These are phyloP conservation scores for Eriocheir sinensis DNA, from an alignment of 1,140 invertebrate genomes.

Conservation along the genomic window DNA sequence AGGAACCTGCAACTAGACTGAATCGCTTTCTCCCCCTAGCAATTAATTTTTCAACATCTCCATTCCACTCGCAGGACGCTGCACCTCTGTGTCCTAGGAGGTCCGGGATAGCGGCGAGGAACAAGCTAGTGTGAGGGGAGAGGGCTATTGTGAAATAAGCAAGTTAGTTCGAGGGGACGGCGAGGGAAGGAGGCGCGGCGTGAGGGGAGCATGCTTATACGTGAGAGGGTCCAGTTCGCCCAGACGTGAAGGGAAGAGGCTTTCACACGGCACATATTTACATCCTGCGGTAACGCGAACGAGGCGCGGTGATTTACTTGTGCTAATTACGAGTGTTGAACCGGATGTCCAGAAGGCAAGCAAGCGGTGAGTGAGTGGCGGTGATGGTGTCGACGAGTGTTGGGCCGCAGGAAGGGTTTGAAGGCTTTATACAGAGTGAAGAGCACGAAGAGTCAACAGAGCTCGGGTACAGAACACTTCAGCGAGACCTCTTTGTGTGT, in stretches of 20 bases:
- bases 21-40: not conserved
- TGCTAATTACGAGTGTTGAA: not conserved
- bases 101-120: not conserved
- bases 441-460: conserved; percentile 20
- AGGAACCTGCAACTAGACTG: not conserved
- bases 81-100: not conserved
- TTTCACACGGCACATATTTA: not conserved
- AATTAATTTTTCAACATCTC: conserved; percentile 12
- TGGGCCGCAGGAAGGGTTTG: not conserved
- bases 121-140: not conserved
- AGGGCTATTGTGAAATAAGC: not conserved
- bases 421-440: no score
- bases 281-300: not conserved
- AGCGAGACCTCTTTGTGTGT: not conserved
- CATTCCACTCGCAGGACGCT: not conserved
- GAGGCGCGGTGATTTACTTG: not conserved
- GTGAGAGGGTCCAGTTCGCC: no score
- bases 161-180: conserved; percentile 10
- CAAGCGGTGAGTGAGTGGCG: no score
- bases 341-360: not conserved
- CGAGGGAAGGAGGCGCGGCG: not conserved
- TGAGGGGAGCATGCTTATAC: no score
- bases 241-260: not conserved
- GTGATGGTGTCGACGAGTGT: not conserved
- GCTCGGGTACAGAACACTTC: not conserved